Evolutionary conservation across 2,113 vertebrate genomes (phyloP).

Genomic region (Equus quagga): DNA sequence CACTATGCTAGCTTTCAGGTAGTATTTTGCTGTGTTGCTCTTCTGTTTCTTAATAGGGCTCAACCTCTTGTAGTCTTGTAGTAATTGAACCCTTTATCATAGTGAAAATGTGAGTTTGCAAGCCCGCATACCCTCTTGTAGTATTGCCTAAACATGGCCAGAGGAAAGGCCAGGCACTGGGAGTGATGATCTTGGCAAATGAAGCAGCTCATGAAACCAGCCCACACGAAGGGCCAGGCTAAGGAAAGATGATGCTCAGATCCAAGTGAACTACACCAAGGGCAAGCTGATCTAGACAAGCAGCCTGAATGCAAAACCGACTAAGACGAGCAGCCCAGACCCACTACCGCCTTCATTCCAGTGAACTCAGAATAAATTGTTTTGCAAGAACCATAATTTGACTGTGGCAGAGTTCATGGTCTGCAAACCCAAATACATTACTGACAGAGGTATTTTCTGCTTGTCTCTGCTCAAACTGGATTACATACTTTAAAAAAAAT

Average conservation of each 20-base stretch:
- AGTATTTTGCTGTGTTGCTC: neutral
- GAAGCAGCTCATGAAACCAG: neutral
- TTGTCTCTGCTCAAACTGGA: neutral
- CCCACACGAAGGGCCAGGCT: neutral
- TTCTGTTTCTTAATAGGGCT: neutral
- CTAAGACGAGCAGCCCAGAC: neutral
- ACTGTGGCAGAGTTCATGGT: neutral
- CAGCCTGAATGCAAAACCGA: neutral
- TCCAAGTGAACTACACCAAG: too few relatives aligned
- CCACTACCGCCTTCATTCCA: neutral
- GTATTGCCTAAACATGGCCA: neutral
- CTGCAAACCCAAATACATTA: neutral
- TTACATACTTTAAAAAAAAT: neutral
- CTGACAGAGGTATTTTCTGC: neutral
- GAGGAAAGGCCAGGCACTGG: neutral
- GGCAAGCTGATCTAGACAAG: neutral
- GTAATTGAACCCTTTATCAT: neutral
- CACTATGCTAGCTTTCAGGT: neutral
- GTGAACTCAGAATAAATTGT: neutral
- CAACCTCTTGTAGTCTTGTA: neutral
- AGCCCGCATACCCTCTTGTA: neutral
- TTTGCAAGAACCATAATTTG: neutral
- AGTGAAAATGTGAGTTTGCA: neutral
- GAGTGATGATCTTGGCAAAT: neutral
- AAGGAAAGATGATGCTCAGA: neutral